Conservation (phyloP, 1,140 invertebrate species). For the Portunus trituberculatus region DNA sequence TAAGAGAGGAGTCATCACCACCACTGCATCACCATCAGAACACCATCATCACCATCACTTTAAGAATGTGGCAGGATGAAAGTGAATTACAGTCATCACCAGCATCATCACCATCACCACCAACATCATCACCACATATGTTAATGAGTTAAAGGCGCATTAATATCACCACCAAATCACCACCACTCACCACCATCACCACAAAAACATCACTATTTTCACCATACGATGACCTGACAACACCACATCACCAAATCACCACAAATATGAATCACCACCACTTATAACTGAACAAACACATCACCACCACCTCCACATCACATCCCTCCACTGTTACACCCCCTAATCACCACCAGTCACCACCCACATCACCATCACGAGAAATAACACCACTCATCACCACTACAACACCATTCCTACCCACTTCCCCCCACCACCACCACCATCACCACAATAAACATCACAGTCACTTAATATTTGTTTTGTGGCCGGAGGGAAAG, state of each 20-base stretch:
- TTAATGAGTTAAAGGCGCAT: too few relatives aligned
- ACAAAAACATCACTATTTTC: background rate
- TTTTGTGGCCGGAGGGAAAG: background rate
- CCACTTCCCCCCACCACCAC: background rate
- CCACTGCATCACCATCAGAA: background rate
- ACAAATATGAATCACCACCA: background rate
- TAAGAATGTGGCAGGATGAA: too few relatives aligned
- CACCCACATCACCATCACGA: background rate
- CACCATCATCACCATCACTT: too few relatives aligned
- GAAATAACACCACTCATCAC: too few relatives aligned
- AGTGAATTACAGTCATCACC: too few relatives aligned
- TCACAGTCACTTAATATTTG: background rate
- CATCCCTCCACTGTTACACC: background rate
- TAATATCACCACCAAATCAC: too few relatives aligned
- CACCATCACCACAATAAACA: background rate
- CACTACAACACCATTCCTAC: too few relatives aligned
- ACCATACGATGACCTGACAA: too few relatives aligned
- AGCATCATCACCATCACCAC: too few relatives aligned
- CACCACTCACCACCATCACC: background rate
- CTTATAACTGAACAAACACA: background rate
- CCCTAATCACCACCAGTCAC: background rate
- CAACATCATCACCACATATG: too few relatives aligned
- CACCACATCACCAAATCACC: too few relatives aligned
- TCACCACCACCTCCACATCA: background rate
- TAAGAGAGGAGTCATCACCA: too few relatives aligned